Evolutionary conservation across 2,113 vertebrate genomes (phyloP), one percentile per base, ranked within the genome.

Genomic region (Cochlearius cochlearius): DNA sequence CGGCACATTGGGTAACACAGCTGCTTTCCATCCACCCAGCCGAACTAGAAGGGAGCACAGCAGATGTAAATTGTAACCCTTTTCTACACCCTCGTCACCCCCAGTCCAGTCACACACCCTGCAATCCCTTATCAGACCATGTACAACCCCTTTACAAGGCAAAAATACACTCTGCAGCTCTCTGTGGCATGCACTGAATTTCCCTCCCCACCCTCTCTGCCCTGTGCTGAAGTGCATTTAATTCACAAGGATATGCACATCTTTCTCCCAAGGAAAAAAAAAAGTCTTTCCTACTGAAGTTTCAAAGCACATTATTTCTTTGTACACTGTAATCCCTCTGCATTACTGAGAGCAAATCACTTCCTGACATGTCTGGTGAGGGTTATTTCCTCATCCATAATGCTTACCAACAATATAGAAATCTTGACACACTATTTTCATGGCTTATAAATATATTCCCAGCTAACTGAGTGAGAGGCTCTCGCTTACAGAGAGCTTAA

Each of bases 351-450:
- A 94, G 94, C 62, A 97, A 94, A 97, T 97, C 58, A 81, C 86
- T 96, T 98, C 87, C 88, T 97, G 91, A 77, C 45, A 15, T 69
- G 82, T 92, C 96, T 89, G 92, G 73, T 74, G 72, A 86, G 64
- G 91, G 60, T 93, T 86, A 72, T 90, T 92, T 93, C 80, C 68
- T 89, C 96, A 97, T 98, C 87, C 84, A 94, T 97, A 97, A 97
- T 91, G 92, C 81, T 97, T 97, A 95, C 69, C 79, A 96, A 94
- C 4, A 1, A 68, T 91, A 91, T 58, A 93, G 94, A 90, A 96
- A 97, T 81, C 94, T 86, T 94, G 85, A 93, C 91, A 93, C 55
- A 49, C 81, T 93, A 56, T 97, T 97, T 97, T 97, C 74, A n/a
- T 92, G 95, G 73, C 55, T 94, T 95, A 89, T 32, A 95, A 90